Evolutionary conservation across 2,113 vertebrate species (phyloP).

Genomic region (Perca fluviatilis): DNA sequence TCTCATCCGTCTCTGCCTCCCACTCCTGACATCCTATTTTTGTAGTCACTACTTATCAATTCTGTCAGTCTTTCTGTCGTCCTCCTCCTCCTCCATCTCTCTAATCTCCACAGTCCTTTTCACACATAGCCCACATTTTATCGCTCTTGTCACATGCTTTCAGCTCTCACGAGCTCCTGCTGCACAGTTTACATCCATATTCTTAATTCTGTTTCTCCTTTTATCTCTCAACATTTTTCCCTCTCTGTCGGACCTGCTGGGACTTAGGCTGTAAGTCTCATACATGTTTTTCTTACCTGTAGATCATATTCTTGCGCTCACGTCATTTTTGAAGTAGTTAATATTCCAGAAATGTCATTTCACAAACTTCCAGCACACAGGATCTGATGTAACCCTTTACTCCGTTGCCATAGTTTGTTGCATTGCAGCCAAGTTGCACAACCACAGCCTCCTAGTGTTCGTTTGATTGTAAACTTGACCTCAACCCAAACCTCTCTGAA

Average conservation of each 20-base stretch:
- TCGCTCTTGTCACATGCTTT: slow-evolving; percentile 22
- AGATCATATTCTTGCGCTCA: slow-evolving; percentile 4
- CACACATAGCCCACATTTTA: slow-evolving; percentile 34
- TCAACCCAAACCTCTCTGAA: slow-evolving; percentile 31
- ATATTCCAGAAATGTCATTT: neutral
- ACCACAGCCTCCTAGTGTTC: slow-evolving; percentile 42
- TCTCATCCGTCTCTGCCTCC: slow-evolving; percentile 42
- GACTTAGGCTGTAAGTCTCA: slow-evolving; percentile 65
- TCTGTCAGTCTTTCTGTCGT: slow-evolving; percentile 53
- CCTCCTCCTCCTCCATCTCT: slow-evolving; percentile 34
- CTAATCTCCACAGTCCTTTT: slow-evolving; percentile 25
- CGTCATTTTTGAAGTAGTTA: neutral
- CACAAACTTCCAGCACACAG: neutral
- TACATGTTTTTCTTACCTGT: slow-evolving; percentile 23
- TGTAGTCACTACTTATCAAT: slow-evolving; percentile 29
- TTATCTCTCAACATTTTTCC: slow-evolving; percentile 29
- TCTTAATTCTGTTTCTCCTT: slow-evolving; percentile 39
- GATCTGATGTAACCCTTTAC: slow-evolving; percentile 31
- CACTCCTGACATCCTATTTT: slow-evolving; percentile 36
- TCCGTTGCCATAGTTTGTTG: slow-evolving; percentile 12
- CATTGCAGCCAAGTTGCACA: slow-evolving; percentile 41
- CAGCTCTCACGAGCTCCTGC: slow-evolving; percentile 3
- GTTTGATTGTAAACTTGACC: slow-evolving; percentile 31
- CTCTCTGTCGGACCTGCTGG: slow-evolving; percentile 52
- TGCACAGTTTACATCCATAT: slow-evolving; percentile 1